phyloP scores from a whole-genome alignment of 2,113 vertebrate genomes.

The Dolichallabes microphthalmus region DNA sequence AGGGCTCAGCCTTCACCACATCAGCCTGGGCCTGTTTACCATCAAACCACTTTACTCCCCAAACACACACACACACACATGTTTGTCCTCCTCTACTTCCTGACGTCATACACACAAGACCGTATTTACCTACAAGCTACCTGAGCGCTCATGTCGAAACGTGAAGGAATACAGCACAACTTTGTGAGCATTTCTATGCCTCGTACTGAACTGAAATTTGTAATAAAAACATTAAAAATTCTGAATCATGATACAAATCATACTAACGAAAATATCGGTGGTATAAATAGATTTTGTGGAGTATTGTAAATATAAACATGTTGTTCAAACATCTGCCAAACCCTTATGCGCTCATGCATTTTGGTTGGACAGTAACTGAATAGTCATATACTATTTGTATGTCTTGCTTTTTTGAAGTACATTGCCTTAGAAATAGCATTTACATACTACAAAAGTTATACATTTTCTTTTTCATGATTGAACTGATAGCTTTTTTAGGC shows the following conservation, averaged over 20 bases:
- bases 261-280: not conserved
- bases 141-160: not conserved
- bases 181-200: not conserved
- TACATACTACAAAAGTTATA: not conserved
- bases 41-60: constrained; percentile 47
- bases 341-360: not conserved
- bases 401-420: not conserved
- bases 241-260: not conserved
- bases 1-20: constrained; percentile 69
- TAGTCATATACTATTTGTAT: not conserved
- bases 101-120: constrained; percentile 5
- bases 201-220: not conserved
- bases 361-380: not conserved
- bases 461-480: not conserved
- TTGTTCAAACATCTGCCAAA: not conserved
- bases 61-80: constrained; percentile 39
- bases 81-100: constrained; percentile 14
- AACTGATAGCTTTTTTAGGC: not conserved
- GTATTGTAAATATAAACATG: not conserved
- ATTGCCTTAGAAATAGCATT: not conserved
- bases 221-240: not conserved
- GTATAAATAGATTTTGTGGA: not conserved
- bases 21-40: constrained; percentile 46
- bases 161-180: constrained; percentile 2
- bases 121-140: constrained; percentile 20